Evolutionary conservation across 2,888 invertebrate species (phyloP).

Genomic region (Hyposoter didymator): DNA sequence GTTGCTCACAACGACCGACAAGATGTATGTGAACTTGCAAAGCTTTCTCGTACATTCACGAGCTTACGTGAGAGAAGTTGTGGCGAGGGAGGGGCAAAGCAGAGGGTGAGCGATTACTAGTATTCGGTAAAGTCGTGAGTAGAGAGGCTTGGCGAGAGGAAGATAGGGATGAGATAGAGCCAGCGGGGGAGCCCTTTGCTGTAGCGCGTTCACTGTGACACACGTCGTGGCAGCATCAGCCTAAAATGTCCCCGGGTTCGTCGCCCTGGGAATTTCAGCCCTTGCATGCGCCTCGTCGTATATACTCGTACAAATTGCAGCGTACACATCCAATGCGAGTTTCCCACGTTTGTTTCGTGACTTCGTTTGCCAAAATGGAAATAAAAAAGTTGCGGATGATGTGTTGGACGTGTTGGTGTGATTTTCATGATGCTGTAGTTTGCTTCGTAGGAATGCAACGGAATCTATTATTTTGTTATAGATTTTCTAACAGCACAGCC

Average conservation of each 20-base stretch:
- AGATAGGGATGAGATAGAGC: conserved; percentile 36
- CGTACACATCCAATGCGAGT: neutral
- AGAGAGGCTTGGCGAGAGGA: neutral
- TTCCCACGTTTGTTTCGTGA: neutral
- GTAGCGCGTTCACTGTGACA: conserved; percentile 42
- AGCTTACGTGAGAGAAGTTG: conserved; percentile 14
- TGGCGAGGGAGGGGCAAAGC: conserved; percentile 15
- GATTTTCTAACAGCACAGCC: too few relatives aligned
- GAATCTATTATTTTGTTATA: too few relatives aligned
- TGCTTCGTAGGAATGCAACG: too few relatives aligned
- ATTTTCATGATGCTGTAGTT: too few relatives aligned
- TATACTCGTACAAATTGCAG: conserved; percentile 4
- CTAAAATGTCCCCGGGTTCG: conserved; percentile 57
- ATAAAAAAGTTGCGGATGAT: neutral
- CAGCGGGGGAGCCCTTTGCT: conserved; percentile 46
- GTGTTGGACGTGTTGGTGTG: too few relatives aligned
- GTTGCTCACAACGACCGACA: conserved; percentile 2
- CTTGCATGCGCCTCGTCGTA: neutral
- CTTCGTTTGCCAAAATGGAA: neutral
- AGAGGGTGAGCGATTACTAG: conserved; percentile 36
- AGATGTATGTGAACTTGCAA: conserved; percentile 42
- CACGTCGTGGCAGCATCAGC: conserved; percentile 55
- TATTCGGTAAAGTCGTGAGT: conserved; percentile 16
- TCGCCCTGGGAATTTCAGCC: conserved; percentile 42
- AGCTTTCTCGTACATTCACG: conserved; percentile 49